phyloP scores from a whole-genome alignment of 2,797 vertebrate genomes.

The Eutrigla gurnardus region DNA sequence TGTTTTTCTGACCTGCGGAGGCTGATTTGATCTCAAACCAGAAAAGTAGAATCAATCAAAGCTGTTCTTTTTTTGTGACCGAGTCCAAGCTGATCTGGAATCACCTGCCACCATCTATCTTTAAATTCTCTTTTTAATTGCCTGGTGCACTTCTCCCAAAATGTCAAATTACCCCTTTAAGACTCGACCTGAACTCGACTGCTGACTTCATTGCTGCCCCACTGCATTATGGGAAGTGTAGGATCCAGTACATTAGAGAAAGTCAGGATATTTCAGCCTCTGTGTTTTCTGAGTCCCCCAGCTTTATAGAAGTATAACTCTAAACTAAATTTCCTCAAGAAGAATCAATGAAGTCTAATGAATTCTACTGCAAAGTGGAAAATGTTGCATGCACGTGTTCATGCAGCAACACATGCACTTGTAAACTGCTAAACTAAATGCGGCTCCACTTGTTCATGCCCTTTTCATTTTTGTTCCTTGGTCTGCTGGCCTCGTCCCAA shows the following conservation, averaged over 20 bases:
- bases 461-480: too few relatives aligned
- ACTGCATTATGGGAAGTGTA: background rate
- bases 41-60: background rate
- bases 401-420: background rate
- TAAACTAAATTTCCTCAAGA: background rate
- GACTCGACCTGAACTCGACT: background rate
- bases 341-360: background rate
- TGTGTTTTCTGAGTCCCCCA: too few relatives aligned
- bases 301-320: too few relatives aligned
- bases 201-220: background rate
- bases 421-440: background rate
- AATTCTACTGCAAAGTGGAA: background rate
- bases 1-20: background rate
- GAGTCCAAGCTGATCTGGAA: too few relatives aligned
- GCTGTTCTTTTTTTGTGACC: too few relatives aligned
- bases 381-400: conserved; percentile 8
- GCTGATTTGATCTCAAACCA: background rate
- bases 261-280: background rate
- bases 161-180: background rate
- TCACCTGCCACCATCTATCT: too few relatives aligned
- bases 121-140: too few relatives aligned
- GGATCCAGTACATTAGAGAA: background rate
- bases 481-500: conserved; percentile 8
- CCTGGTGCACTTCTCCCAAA: too few relatives aligned
- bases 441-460: background rate